Evolutionary conservation across 2,113 vertebrate genomes (phyloP), one percentile per base, ranked within the genome.

Genomic region (Gobius niger): DNA sequence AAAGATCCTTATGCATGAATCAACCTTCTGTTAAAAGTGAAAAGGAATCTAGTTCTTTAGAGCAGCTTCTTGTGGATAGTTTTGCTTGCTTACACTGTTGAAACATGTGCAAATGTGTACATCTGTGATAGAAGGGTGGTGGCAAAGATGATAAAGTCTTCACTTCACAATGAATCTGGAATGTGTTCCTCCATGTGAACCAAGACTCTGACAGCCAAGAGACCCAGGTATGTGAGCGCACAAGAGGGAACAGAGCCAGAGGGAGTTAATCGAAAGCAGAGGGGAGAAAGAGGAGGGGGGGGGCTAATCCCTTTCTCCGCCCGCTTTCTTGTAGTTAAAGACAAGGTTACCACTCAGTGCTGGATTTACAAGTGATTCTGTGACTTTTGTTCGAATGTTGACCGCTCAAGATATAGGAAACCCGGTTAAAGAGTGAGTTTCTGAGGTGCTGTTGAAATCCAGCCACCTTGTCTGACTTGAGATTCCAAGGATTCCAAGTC

Each of bases 401-500:
- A 57, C 63, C 65, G 61, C 47, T 49, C 10, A 14, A 42, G 19
- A 4, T 10, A 47, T 10, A 47, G 24, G 24, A 6, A 5, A 81
- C 68, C 59, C 72, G 67, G 63, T 74, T 70, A 34, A 70, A 69
- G 49, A 80, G 34, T 75, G 59, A 19, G 44, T 62, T 57, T 74
- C 81, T 83, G 67, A 44, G 24, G 44, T 56, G 75, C 73, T 49
- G 75, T 66, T 72, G 78, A 90, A 89, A 54, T 24, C 79, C 83
- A 66, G 84, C 73, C 70, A 81, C 73, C 82, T 86, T 92, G 83
- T 92, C 84, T 87, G 82, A 90, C 85, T 82, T 67, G 66, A 84
- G 81, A 93, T 93, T 91, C 92, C 91, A 89, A 84, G 91, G 92
- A 93, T 93, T 91, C 89, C 90, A 86, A 69, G 82, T 88, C 86